Evolutionary conservation across 2,888 invertebrate species (phyloP), one percentile per base, ranked within the genome.

Genomic region (Drosophila multiciliata): DNA sequence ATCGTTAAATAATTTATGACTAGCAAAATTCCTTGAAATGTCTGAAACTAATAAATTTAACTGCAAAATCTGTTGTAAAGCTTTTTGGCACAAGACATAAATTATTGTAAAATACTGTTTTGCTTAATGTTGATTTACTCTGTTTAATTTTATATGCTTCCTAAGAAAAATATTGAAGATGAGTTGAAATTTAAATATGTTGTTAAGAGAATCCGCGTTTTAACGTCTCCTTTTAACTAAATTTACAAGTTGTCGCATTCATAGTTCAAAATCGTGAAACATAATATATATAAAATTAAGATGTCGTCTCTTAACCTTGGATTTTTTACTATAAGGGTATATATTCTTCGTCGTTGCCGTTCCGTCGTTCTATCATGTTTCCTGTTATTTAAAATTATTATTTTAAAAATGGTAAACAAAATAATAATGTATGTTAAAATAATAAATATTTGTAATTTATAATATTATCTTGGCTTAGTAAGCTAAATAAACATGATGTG

Each of bases 1-100:
- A 62, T 50, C 26, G 49, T 65, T 70, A 23, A 69, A 68, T 76
- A 76, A 36, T 71, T 36, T 59, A 63, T 55, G 58, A 49, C 38
- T 23, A 59, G 7, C 17, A 48, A 35, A 49, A 36, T 59, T 63
- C 36, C 53, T 54, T 54, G 3, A 71, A 64, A 54, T 45, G 23
- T 23, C 29, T 32, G 26, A 23, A 59, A 35, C 58, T 38, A 54
- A 26, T 29, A 40, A 49, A 73, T 57, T 61, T 12, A n/a, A 50
- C 49, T 64, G 38, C 35, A 66, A 29, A 61, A 67, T 53, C 35
- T 73, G 52, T 54, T 38, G 38, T 3, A 7, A 0, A 54, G 23
- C 35, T 35, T 17, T 17, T 40, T 40, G 7, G 49, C 38, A 20
- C 36, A 45, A 60, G 62, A 55, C 57, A 68, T 33, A 62, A 68